phyloP scores from a whole-genome alignment of 2,113 vertebrate species.

The Dipodomys merriami region DNA sequence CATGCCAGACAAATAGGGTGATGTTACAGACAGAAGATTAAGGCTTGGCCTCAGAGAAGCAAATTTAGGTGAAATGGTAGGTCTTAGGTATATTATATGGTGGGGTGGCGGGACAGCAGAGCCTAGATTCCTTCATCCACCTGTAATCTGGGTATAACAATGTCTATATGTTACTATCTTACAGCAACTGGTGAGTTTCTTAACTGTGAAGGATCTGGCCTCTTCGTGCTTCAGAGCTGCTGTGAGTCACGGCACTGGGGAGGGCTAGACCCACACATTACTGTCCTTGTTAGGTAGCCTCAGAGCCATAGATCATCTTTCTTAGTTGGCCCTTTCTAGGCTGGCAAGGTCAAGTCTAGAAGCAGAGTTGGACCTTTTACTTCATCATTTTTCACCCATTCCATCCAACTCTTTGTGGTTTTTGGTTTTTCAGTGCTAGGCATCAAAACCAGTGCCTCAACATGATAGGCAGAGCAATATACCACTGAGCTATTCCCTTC shows the following conservation, averaged over 20 bases:
- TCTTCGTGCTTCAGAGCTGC: conserved; percentile 98
- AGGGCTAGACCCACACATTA: neutral
- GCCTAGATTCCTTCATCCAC: neutral
- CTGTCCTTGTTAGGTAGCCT: neutral
- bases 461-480: neutral
- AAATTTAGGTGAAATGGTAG: neutral
- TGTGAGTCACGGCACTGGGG: conserved; percentile 88
- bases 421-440: neutral
- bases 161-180: conserved; percentile 63
- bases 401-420: neutral
- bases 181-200: conserved; percentile 97
- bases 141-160: neutral
- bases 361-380: neutral
- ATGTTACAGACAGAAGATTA: neutral
- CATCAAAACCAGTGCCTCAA: neutral
- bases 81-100: neutral
- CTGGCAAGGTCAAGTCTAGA: neutral
- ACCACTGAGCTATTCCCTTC: neutral
- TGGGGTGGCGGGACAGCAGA: neutral
- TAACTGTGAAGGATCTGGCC: conserved; percentile 98
- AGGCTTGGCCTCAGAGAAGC: conserved; percentile 3
- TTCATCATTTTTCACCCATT: neutral
- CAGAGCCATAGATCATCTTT: neutral
- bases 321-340: neutral
- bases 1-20: neutral